phyloP scores from a whole-genome alignment of 2,113 vertebrate species.

The Mustelus asterias region DNA sequence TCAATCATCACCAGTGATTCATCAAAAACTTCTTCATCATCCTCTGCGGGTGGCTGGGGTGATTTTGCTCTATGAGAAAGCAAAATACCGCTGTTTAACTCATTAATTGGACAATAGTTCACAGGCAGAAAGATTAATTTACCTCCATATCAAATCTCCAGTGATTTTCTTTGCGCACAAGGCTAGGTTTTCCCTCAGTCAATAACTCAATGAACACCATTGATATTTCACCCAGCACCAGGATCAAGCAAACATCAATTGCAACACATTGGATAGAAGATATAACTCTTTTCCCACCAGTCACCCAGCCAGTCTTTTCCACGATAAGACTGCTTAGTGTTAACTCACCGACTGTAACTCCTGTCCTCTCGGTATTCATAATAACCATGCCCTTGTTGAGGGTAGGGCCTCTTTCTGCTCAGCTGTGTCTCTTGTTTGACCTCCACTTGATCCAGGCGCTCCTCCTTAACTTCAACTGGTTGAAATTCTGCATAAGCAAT shows the following conservation, averaged over 20 bases:
- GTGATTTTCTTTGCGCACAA: neutral
- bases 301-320: neutral
- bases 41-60: slow-evolving; percentile 77
- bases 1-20: slow-evolving; percentile 75
- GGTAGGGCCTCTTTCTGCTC: slow-evolving; percentile 68
- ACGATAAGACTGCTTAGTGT: too few species aligned
- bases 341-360: slow-evolving; percentile 53
- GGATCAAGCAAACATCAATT: neutral
- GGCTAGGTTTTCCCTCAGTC: neutral
- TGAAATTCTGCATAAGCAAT: slow-evolving; percentile 46
- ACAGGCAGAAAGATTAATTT: neutral
- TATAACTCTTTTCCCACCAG: neutral
- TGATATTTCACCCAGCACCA: neutral
- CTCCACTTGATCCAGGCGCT: slow-evolving; percentile 42
- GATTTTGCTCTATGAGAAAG: slow-evolving; percentile 62
- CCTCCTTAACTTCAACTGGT: slow-evolving; percentile 38
- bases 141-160: neutral
- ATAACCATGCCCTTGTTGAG: slow-evolving; percentile 69
- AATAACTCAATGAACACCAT: neutral
- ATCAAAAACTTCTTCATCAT: slow-evolving; percentile 80
- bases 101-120: neutral
- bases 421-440: slow-evolving; percentile 50
- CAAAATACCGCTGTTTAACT: neutral
- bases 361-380: slow-evolving; percentile 78
- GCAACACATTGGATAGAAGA: neutral